phyloP scores from a whole-genome alignment of 2,888 invertebrate genomes.

The Campoletis raptor region DNA sequence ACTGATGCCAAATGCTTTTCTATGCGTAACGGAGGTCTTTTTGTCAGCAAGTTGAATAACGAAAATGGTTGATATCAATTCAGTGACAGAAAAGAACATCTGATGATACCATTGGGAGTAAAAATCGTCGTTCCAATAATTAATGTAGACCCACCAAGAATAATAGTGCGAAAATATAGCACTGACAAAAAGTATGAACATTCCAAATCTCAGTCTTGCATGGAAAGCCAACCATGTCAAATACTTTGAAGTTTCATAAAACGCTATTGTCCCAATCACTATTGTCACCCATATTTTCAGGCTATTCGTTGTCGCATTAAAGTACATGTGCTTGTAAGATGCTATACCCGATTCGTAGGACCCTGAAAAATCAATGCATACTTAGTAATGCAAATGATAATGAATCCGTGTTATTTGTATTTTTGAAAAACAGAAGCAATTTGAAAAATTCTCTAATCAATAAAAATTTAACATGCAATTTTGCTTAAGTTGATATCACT shows the following conservation, averaged over 20 bases:
- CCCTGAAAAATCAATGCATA: constrained; percentile 82
- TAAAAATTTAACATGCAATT: not conserved
- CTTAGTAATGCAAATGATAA: not conserved
- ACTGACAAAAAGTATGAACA: constrained; percentile 88
- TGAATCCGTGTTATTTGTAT: no score
- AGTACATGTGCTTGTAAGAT: constrained; percentile 90
- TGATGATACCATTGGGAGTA: constrained; percentile 90
- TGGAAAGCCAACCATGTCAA: constrained; percentile 86
- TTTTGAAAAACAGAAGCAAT: not conserved
- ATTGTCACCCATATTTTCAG: constrained; percentile 89
- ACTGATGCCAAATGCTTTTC: constrained; percentile 87
- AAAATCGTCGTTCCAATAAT: constrained; percentile 90
- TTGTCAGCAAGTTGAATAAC: constrained; percentile 87
- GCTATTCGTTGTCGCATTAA: constrained; percentile 89
- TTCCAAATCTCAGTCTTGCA: constrained; percentile 86
- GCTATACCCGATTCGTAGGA: constrained; percentile 90
- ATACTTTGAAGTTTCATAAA: constrained; percentile 88
- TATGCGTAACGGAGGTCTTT: constrained; percentile 86
- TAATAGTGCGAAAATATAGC: constrained; percentile 90
- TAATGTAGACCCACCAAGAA: constrained; percentile 90
- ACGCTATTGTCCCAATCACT: constrained; percentile 86
- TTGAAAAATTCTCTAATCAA: not conserved
- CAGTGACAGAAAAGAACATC: constrained; percentile 87
- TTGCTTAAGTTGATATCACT: not conserved
- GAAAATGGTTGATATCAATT: constrained; percentile 87